Evolutionary conservation across 2,888 invertebrate genomes (phyloP).

Genomic region (Fissipunctia ypsillon): DNA sequence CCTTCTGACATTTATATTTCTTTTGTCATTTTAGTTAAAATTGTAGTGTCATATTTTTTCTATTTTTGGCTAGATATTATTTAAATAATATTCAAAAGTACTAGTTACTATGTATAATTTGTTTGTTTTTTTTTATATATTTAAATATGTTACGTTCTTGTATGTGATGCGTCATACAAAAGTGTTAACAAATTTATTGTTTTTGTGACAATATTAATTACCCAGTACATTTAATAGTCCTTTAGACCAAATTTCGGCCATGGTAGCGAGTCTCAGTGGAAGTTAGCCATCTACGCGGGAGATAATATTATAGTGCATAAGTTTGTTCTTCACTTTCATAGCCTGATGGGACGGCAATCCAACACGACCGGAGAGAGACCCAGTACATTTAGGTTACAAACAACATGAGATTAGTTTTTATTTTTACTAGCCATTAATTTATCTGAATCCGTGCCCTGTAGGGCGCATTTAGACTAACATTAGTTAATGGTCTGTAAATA

Average conservation of each 20-base stretch:
- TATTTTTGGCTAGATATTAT: background rate
- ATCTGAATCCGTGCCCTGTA: background rate
- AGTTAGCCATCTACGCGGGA: no score
- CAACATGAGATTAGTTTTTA: background rate
- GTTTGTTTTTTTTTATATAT: background rate
- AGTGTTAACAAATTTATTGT: background rate
- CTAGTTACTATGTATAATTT: background rate
- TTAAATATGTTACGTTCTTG: background rate
- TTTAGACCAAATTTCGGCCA: no score
- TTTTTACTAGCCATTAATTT: background rate
- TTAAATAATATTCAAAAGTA: constrained; percentile 14
- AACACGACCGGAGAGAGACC: no score
- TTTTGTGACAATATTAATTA: background rate
- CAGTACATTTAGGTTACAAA: no score
- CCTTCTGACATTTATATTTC: constrained; percentile 23
- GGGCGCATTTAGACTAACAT: no score
- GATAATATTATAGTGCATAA: no score
- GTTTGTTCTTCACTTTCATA: no score
- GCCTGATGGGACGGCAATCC: no score
- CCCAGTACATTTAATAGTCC: no score
- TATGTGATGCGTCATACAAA: background rate
- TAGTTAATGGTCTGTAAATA: no score
- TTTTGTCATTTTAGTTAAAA: constrained; percentile 20
- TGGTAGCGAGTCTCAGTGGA: no score
- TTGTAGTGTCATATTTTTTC: background rate